Conservation (phyloP, 2,797 vertebrate species). For the Typhlichthys subterraneus region DNA sequence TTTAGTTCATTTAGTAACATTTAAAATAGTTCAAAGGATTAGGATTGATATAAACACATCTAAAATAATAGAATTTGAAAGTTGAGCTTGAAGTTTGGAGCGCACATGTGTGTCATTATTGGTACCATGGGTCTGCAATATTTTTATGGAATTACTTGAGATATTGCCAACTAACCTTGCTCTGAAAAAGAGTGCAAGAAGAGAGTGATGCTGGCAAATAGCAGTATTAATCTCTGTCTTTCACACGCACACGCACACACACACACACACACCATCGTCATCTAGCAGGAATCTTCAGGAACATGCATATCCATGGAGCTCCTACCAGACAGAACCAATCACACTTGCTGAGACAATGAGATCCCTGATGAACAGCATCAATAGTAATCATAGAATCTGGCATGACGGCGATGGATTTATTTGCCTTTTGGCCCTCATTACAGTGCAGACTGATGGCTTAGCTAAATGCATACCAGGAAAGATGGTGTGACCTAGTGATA, state of each 20-base stretch:
- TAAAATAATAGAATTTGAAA: too few relatives aligned
- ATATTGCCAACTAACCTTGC: constrained; percentile 68
- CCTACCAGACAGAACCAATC: constrained; percentile 70
- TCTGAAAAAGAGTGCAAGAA: constrained; percentile 38
- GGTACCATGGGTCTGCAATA: constrained; percentile 27
- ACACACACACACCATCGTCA: constrained; percentile 18
- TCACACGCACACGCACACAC: not conserved
- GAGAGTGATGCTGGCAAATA: constrained; percentile 53
- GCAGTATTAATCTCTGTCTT: constrained; percentile 64
- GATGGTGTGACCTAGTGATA: not conserved
- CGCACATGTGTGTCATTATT: too few relatives aligned
- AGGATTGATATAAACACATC: too few relatives aligned
- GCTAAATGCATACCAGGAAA: constrained; percentile 38
- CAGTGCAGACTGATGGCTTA: constrained; percentile 43
- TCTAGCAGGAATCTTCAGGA: constrained; percentile 35
- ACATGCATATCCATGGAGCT: constrained; percentile 52
- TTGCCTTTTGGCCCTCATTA: constrained; percentile 72
- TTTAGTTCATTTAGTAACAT: too few relatives aligned
- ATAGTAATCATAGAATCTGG: constrained; percentile 74
- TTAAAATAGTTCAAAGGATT: too few relatives aligned
- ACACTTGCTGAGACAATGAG: constrained; percentile 59
- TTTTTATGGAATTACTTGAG: constrained; percentile 38
- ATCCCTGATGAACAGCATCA: constrained; percentile 74
- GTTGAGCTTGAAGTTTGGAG: too few relatives aligned
- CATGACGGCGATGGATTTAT: constrained; percentile 69